phyloP scores from a whole-genome alignment of 2,888 invertebrate genomes.

The Noctua comes region DNA sequence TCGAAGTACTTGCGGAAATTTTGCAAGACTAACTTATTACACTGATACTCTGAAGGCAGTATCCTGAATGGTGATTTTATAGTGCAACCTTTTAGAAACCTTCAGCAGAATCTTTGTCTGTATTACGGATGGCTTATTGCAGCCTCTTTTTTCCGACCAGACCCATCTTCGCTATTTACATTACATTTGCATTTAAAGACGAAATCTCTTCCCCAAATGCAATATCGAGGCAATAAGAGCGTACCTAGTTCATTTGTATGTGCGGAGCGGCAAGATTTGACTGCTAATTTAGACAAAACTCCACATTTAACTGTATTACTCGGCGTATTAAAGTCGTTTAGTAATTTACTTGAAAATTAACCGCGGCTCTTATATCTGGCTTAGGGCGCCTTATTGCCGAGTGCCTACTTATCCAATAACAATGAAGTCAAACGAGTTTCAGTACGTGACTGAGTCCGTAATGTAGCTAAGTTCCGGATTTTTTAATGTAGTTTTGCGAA shows the following conservation, averaged over 20 bases:
- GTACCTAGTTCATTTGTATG: conserved; percentile 65
- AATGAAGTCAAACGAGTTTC: conserved; percentile 67
- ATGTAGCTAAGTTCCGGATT: conserved; percentile 45
- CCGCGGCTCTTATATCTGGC: conserved; percentile 62
- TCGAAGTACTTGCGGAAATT: conserved; percentile 25
- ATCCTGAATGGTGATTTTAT: background rate
- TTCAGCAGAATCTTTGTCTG: background rate
- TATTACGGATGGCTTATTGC: conserved; percentile 37
- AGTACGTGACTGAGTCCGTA: conserved; percentile 57
- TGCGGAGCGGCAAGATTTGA: conserved; percentile 59
- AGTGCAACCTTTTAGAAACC: conserved; percentile 8
- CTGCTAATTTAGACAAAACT: conserved; percentile 65
- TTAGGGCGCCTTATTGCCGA: conserved; percentile 59
- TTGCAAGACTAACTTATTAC: conserved; percentile 8
- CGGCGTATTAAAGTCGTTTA: conserved; percentile 65
- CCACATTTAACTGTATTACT: conserved; percentile 59
- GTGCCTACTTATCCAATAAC: conserved; percentile 65
- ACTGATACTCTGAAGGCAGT: background rate
- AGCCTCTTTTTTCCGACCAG: conserved; percentile 42
- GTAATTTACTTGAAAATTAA: conserved; percentile 69
- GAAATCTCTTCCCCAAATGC: conserved; percentile 60
- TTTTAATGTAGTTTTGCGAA: conserved; percentile 52
- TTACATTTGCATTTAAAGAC: conserved; percentile 66
- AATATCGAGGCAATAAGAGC: conserved; percentile 60
- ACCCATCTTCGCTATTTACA: conserved; percentile 53